These are phyloP conservation scores for Myrmecophaga tridactyla DNA, from an alignment of 2,113 vertebrate genomes.

Conservation along the genomic window DNA sequence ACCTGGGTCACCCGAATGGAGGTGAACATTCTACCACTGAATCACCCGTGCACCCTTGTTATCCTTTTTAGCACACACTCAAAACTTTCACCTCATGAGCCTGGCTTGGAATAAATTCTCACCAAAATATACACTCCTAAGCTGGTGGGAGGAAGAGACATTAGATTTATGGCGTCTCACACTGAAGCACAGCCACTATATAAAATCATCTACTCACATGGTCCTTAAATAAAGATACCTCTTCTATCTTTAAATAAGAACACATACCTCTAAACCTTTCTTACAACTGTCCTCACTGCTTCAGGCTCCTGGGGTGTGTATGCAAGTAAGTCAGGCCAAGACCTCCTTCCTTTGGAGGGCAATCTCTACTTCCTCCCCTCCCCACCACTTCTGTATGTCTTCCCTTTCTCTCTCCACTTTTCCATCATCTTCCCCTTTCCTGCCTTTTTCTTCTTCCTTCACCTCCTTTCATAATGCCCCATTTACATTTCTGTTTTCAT, in stretches of 20 bases:
- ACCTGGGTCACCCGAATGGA: no score
- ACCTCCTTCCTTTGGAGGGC: not conserved
- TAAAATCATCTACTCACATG: not conserved
- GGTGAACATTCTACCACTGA: no score
- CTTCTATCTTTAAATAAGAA: not conserved
- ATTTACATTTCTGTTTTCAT: not conserved
- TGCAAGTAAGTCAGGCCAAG: not conserved
- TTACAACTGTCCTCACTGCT: not conserved
- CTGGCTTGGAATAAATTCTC: not conserved
- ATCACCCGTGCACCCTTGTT: no score
- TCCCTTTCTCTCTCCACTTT: accelerated
- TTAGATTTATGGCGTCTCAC: not conserved
- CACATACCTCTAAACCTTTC: not conserved
- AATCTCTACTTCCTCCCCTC: not conserved
- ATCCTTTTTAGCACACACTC: not conserved
- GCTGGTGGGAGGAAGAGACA: not conserved
- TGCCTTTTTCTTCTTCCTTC: not conserved
- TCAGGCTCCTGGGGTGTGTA: not conserved
- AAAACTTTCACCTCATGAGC: not conserved
- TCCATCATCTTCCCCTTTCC: not conserved
- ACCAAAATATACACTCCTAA: not conserved
- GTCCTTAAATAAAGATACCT: not conserved
- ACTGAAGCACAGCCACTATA: not conserved
- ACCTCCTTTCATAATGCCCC: not conserved
- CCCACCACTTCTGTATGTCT: not conserved